phyloP scores from a whole-genome alignment of 2,888 invertebrate species.

The Allygus modestus region DNA sequence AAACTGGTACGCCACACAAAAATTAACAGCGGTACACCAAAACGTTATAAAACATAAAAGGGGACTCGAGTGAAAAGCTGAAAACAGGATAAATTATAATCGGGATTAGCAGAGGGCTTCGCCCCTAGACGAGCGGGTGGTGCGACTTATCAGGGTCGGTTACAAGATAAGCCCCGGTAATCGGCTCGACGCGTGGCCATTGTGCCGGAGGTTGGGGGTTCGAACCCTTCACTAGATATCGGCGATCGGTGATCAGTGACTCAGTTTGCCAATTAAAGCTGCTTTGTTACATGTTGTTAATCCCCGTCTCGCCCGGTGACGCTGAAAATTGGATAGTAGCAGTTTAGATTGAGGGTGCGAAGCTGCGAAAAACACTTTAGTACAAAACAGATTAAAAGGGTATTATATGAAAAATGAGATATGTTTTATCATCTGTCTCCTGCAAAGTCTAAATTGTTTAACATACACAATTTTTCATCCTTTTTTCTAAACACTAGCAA shows the following conservation, averaged over 20 bases:
- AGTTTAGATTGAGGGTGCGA: background rate
- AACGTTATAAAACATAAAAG: background rate
- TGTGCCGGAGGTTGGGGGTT: slow-evolving; percentile 45
- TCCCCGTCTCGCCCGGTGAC: slow-evolving; percentile 33
- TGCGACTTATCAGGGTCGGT: slow-evolving; percentile 43
- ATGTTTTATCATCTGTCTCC: no score
- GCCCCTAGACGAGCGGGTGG: background rate
- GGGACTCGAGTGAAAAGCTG: background rate
- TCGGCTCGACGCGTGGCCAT: slow-evolving; percentile 37
- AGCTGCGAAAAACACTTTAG: background rate
- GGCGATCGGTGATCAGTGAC: slow-evolving; percentile 31
- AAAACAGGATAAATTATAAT: slow-evolving; percentile 3
- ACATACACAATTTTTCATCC: no score
- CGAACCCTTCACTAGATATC: slow-evolving; percentile 33
- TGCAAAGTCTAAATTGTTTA: no score
- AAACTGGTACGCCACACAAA: no score
- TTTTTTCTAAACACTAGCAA: no score
- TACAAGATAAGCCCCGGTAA: slow-evolving; percentile 54
- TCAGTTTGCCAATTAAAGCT: slow-evolving; percentile 46
- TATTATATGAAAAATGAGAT: no score
- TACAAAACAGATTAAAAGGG: no score
- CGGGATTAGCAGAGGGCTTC: slow-evolving; percentile 14
- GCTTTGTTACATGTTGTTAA: slow-evolving; percentile 38
- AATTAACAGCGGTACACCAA: background rate
- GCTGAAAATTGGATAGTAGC: slow-evolving; percentile 42